Evolutionary conservation across 2,888 invertebrate genomes (phyloP), one percentile per base, ranked within the genome.

Genomic region (Periphyllus acericola): DNA sequence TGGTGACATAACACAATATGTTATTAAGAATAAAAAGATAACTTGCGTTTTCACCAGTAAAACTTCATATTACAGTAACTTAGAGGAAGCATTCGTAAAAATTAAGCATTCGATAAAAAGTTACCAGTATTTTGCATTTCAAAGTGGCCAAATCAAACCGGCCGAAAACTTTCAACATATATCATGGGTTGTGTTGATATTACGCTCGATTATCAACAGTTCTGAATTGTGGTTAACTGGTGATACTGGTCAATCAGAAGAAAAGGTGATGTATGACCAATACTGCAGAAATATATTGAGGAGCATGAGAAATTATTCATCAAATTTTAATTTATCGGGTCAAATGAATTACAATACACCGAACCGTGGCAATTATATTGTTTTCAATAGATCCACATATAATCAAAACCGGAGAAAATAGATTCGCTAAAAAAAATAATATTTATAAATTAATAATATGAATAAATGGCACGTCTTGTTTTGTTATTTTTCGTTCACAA

Each of bases 171-270:
- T 66, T 19, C 25, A 75, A 40, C 36, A 46, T 76, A 66, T 76
- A 46, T 25, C 32, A 34, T 21, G n/a, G 21, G 75, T 81, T 14
- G 66, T 87, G 11, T 80, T 80, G 32, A 87, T 87, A 74, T 19
- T 55, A 9, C 79, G 87, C 2, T 81, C 87, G 25, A 46, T 75
- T 11, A 29, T 8, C 25, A 40, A 14, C 0, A 14, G 0, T 36
- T 71, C 55, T 19, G 87, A 87, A 46, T 46, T 87, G n/a, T 87
- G 87, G 87, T 75, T 87, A 46, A 81, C 81, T 66, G 81, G 81
- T 32, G 32, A 40, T 60, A 6, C 17, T 3, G 9, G 14, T 3
- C 52, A 86, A 71, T 6, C 46, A 19, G 19, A 32, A 8, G 6
- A 17, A 11, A 17, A 32, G 1, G 0, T 19, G 2, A 11, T 32